Percentiles rank a stretch among this genome's conserved stretches.
phyloP scores from a whole-genome alignment of 2,797 vertebrate genomes.

The Thaleichthys pacificus region DNA sequence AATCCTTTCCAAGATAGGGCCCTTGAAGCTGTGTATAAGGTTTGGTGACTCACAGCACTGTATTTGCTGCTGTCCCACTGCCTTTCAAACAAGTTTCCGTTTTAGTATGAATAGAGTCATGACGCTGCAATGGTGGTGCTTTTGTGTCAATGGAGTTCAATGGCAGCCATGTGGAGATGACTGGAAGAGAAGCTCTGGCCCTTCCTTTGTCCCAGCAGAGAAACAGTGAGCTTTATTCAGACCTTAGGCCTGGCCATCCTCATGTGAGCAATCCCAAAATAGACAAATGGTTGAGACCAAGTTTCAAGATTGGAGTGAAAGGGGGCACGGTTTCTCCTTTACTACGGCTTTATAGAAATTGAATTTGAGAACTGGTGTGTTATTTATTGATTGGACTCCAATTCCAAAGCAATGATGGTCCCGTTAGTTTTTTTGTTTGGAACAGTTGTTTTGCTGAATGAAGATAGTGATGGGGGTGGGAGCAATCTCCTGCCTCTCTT shows the following conservation, averaged over 20 bases:
- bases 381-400: not conserved
- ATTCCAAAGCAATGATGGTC: not conserved
- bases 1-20: not conserved
- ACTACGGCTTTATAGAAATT: not conserved
- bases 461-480: conserved; percentile 19
- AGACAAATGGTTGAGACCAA: conserved; percentile 67
- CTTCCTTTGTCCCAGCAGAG: conserved; percentile 66
- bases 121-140: conserved; percentile 57
- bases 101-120: conserved; percentile 62
- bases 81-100: conserved; percentile 44
- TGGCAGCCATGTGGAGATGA: conserved; percentile 71
- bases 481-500: conserved; percentile 21
- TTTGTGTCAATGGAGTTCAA: conserved; percentile 69
- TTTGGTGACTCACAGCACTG: conserved; percentile 32
- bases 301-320: conserved; percentile 36
- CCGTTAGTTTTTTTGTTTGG: not conserved
- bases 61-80: conserved; percentile 42
- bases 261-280: conserved; percentile 76
- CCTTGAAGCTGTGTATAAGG: conserved; percentile 10
- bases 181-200: conserved; percentile 52
- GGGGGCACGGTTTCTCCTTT: not conserved
- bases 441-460: not conserved
- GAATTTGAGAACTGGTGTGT: not conserved
- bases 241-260: conserved; percentile 49
- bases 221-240: conserved; percentile 74